phyloP scores from a whole-genome alignment of 2,888 invertebrate genomes.

The Dasysyrphus albostriatus region DNA sequence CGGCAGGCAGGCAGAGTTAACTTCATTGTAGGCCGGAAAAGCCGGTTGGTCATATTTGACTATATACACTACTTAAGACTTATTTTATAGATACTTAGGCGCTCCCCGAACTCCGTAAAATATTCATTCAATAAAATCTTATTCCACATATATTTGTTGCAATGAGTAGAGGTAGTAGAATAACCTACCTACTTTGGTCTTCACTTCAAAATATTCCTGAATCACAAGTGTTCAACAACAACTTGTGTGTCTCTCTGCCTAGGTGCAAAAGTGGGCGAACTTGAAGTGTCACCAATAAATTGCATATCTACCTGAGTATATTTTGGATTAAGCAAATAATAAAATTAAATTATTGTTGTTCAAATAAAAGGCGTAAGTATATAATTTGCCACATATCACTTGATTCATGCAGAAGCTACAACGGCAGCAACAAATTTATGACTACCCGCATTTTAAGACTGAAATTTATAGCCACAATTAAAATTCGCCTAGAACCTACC shows the following conservation, averaged over 20 bases:
- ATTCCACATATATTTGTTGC: background rate
- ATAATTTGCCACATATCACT: slow-evolving; percentile 18
- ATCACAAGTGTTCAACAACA: slow-evolving; percentile 19
- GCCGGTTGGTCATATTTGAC: slow-evolving; percentile 41
- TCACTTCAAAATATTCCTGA: slow-evolving; percentile 18
- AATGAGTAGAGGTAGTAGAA: background rate
- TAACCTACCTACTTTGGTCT: background rate
- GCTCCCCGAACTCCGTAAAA: slow-evolving; percentile 2
- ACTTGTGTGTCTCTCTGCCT: slow-evolving; percentile 20
- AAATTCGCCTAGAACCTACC: background rate
- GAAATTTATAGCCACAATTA: slow-evolving; percentile 48
- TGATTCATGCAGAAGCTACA: slow-evolving; percentile 6
- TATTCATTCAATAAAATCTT: slow-evolving; percentile 67
- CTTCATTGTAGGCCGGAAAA: slow-evolving; percentile 49
- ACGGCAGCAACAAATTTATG: slow-evolving; percentile 3
- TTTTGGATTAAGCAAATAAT: slow-evolving; percentile 51
- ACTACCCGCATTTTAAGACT: slow-evolving; percentile 21
- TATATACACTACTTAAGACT: background rate
- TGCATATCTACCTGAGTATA: slow-evolving; percentile 3
- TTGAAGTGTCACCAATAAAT: slow-evolving; percentile 58
- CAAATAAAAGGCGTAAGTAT: slow-evolving; percentile 31
- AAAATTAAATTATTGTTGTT: background rate
- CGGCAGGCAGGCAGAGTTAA: slow-evolving; percentile 19
- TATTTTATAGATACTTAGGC: background rate
- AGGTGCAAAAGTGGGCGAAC: slow-evolving; percentile 58